These are phyloP conservation scores for Smutsia gigantea DNA, from an alignment of 2,797 vertebrate species.

Conservation along the genomic window DNA sequence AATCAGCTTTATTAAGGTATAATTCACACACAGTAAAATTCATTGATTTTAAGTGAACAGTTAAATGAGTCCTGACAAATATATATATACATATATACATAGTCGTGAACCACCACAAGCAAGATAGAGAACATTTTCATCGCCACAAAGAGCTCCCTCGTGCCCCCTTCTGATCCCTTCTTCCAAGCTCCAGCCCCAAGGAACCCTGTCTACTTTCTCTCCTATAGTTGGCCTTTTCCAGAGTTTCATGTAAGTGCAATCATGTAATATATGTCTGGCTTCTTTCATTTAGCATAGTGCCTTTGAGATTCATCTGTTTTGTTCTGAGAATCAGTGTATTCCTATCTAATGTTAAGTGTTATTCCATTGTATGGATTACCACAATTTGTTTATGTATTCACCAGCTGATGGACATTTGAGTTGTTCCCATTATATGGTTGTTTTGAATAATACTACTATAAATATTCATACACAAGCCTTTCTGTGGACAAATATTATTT, in stretches of 20 bases:
- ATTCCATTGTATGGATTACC: neutral
- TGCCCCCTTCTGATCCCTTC: neutral
- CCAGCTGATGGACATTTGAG: neutral
- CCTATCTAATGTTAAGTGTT: neutral
- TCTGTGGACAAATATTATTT: neutral
- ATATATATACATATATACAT: neutral
- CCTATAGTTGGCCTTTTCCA: neutral
- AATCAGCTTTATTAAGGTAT: constrained; percentile 6
- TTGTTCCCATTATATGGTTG: neutral
- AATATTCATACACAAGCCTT: constrained; percentile 10
- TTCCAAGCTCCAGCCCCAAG: neutral
- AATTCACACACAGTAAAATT: neutral
- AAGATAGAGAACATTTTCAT: neutral
- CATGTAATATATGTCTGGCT: neutral
- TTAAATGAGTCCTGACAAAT: constrained; percentile 10
- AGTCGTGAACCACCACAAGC: neutral
- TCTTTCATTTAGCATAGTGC: neutral
- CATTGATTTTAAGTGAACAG: neutral
- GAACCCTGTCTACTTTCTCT: constrained; percentile 14
- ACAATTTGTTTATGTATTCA: neutral
- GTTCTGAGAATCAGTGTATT: neutral
- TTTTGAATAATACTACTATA: neutral
- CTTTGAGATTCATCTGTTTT: neutral
- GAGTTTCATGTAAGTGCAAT: neutral
- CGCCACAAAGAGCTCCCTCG: neutral